Evolutionary conservation across 2,113 vertebrate genomes (phyloP).

Genomic region (Centrocercus urophasianus): DNA sequence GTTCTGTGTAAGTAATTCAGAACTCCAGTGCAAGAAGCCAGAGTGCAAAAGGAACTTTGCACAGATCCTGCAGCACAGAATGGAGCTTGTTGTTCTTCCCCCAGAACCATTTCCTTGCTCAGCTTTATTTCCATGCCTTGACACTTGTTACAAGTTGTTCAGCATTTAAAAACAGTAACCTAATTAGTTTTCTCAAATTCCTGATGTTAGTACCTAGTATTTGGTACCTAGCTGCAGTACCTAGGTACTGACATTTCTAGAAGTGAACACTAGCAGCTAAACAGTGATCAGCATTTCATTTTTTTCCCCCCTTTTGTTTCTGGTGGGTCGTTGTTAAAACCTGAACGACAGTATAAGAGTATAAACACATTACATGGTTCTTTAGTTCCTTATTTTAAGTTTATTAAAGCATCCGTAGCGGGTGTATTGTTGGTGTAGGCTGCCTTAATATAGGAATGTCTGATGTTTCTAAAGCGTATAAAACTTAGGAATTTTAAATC

Average conservation of each 20-base stretch:
- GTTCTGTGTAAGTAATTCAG: not conserved
- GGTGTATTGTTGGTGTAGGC: not conserved
- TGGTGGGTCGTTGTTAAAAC: not conserved
- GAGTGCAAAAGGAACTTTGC: not conserved
- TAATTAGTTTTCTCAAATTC: not conserved
- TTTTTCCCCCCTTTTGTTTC: not conserved
- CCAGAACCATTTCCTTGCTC: not conserved
- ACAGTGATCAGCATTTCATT: fast-evolving
- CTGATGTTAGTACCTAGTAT: not conserved
- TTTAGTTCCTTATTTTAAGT: not conserved
- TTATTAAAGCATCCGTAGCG: not conserved
- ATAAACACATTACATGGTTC: not conserved
- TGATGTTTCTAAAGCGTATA: not conserved
- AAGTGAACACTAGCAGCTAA: not conserved
- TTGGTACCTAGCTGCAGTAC: too few relatives aligned
- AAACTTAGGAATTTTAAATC: not conserved
- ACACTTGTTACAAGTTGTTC: not conserved
- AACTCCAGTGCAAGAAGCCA: not conserved
- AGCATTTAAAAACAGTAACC: not conserved
- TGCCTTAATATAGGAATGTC: not conserved
- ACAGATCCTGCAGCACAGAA: not conserved
- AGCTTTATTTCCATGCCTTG: not conserved
- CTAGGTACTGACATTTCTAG: not conserved
- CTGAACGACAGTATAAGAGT: not conserved
- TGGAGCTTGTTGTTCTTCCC: not conserved